Evolutionary conservation across 2,797 vertebrate genomes (phyloP).

Genomic region (Rhincodon typus): DNA sequence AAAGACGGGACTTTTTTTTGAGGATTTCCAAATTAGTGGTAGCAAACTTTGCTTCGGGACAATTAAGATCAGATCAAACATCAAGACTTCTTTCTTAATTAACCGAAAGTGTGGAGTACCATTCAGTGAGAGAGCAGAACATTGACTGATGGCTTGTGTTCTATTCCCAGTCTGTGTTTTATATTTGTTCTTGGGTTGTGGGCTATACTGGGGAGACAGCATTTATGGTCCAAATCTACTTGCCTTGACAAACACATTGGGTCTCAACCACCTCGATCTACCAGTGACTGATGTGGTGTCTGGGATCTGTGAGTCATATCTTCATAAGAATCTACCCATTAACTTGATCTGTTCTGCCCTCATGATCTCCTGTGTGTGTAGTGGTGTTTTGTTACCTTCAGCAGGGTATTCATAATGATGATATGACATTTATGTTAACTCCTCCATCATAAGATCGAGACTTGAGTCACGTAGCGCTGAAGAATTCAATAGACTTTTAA

Average conservation of each 20-base stretch:
- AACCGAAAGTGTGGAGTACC: not conserved
- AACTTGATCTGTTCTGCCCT: too few species aligned
- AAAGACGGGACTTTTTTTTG: not conserved
- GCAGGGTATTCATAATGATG: too few species aligned
- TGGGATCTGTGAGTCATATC: too few species aligned
- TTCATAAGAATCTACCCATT: too few species aligned
- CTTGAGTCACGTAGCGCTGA: too few species aligned
- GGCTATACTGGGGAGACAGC: not conserved
- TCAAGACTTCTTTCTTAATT: not conserved
- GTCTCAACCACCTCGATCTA: not conserved
- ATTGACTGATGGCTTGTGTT: not conserved
- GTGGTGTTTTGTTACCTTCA: too few species aligned
- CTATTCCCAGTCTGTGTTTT: not conserved
- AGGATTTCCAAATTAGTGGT: not conserved
- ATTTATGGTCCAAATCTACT: not conserved
- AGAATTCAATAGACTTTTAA: too few species aligned
- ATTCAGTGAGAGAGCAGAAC: not conserved
- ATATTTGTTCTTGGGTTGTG: not conserved
- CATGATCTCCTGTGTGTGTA: too few species aligned
- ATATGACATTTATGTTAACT: too few species aligned
- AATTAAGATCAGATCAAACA: conserved; percentile 11
- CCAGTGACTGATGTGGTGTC: not conserved
- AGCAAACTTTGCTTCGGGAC: not conserved
- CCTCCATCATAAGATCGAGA: too few species aligned
- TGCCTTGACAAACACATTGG: not conserved